Conservation (phyloP, 2,888 invertebrate species). For the Entomobrya proxima region DNA sequence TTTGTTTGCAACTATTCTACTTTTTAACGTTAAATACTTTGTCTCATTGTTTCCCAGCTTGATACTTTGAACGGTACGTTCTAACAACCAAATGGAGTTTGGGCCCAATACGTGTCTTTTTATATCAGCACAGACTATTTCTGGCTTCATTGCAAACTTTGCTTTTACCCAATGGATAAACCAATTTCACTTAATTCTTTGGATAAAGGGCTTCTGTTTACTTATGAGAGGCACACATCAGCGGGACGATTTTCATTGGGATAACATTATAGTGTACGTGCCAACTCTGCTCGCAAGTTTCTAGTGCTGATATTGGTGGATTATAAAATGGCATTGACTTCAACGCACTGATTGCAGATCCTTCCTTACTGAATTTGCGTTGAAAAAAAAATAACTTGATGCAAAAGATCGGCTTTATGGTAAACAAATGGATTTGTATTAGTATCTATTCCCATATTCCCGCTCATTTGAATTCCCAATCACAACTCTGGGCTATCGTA, state of each 20-base stretch:
- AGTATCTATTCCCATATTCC: background rate
- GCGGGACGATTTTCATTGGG: background rate
- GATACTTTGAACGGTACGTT: background rate
- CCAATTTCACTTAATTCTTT: conserved; percentile 33
- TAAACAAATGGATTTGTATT: too few relatives aligned
- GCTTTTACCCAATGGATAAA: background rate
- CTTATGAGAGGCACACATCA: background rate
- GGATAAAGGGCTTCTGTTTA: background rate
- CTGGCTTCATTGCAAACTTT: background rate
- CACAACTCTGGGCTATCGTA: background rate
- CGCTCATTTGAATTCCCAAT: conserved; percentile 1
- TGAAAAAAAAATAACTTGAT: background rate
- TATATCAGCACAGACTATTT: conserved; percentile 1
- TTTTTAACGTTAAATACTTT: conserved; percentile 33
- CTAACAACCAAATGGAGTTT: conserved; percentile 33
- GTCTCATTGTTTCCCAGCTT: conserved; percentile 31
- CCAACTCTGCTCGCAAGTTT: background rate
- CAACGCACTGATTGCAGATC: too few relatives aligned
- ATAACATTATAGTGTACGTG: conserved; percentile 10
- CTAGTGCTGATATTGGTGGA: conserved; percentile 13
- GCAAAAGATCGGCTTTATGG: background rate
- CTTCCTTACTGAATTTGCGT: too few relatives aligned
- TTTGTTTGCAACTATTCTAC: background rate
- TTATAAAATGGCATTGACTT: conserved; percentile 14
- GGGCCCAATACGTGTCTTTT: conserved; percentile 61